Percentiles rank a stretch among this genome's conserved stretches.
Conservation (phyloP, 2,797 vertebrate species). For the Melanotaenia pygmaea region DNA sequence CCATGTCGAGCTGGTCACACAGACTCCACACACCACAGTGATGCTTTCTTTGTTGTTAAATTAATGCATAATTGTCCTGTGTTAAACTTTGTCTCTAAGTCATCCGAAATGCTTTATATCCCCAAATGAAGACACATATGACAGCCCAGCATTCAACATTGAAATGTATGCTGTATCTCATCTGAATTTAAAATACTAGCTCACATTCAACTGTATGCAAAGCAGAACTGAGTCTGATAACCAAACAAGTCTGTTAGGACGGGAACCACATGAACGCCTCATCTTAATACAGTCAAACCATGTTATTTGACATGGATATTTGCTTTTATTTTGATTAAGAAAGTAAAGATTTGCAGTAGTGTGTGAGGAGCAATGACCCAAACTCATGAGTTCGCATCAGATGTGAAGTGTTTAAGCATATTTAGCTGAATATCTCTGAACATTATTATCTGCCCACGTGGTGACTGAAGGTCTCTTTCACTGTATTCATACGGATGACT, state of each 20-base stretch:
- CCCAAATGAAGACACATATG: not conserved
- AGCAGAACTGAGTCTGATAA: conserved; percentile 36
- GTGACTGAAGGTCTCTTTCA: not conserved
- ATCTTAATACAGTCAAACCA: conserved; percentile 1
- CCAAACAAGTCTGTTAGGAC: not conserved
- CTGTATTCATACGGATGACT: not conserved
- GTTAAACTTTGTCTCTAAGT: not conserved
- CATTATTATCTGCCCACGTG: not conserved
- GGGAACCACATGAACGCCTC: not conserved
- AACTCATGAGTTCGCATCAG: not conserved
- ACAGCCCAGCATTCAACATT: not conserved
- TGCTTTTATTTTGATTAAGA: too few relatives aligned
- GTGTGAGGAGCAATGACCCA: not conserved
- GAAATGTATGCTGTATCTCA: not conserved
- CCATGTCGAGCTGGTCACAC: conserved; percentile 13
- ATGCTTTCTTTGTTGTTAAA: not conserved
- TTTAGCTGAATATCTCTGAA: not conserved
- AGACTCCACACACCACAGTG: too few relatives aligned
- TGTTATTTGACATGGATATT: not conserved
- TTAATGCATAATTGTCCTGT: not conserved
- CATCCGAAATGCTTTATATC: not conserved
- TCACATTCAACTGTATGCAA: conserved; percentile 44
- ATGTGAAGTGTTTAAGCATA: not conserved
- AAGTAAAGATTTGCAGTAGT: not conserved
- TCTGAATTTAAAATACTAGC: conserved; percentile 3